Conservation (phyloP, 1,140 invertebrate species). For the Bombus sibiricus region DNA sequence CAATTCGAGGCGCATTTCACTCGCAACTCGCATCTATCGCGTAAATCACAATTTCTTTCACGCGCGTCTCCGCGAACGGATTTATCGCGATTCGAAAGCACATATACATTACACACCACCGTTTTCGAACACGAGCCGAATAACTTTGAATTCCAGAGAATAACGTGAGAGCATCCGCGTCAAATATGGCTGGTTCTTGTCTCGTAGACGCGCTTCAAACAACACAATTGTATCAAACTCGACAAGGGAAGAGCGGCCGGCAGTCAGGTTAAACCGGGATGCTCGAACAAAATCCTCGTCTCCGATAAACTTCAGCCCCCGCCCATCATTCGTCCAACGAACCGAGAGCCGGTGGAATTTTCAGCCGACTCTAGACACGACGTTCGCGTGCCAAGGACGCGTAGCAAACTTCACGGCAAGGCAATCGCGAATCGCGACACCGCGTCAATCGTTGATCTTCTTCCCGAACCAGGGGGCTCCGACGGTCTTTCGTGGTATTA, state of each 20-base stretch:
- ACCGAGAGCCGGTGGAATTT: neutral
- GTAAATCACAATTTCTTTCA: conserved; percentile 27
- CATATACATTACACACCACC: neutral
- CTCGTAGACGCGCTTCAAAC: no score
- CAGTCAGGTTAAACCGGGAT: neutral
- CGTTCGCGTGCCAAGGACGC: neutral
- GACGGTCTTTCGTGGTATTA: neutral
- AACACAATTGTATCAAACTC: conserved; percentile 1
- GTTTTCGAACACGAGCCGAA: conserved; percentile 5
- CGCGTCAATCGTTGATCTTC: conserved; percentile 28
- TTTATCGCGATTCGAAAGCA: conserved; percentile 10
- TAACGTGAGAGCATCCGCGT: neutral
- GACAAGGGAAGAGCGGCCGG: neutral
- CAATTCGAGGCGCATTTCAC: conserved; percentile 42
- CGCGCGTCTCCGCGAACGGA: neutral
- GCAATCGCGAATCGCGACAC: conserved; percentile 7
- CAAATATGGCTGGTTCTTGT: conserved; percentile 21
- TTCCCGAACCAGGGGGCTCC: neutral
- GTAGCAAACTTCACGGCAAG: neutral
- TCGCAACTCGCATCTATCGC: conserved; percentile 18
- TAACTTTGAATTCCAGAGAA: conserved; percentile 9
- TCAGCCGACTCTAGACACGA: neutral
- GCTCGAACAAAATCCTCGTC: neutral
- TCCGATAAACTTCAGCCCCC: conserved; percentile 4
- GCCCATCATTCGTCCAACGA: conserved; percentile 25